Evolutionary conservation across 2,797 vertebrate species (phyloP).

Genomic region (Zenarchopterus dispar): DNA sequence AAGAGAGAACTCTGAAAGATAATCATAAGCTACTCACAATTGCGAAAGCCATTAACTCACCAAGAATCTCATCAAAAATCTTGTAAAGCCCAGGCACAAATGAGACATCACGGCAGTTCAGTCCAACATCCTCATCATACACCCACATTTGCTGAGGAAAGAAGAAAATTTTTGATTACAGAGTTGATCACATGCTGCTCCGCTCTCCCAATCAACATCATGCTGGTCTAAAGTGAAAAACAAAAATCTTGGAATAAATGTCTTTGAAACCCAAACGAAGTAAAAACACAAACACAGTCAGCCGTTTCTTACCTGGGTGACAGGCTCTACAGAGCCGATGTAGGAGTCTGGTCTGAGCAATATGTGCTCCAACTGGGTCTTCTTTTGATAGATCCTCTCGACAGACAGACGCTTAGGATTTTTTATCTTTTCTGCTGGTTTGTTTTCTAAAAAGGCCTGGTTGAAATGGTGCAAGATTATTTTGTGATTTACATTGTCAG

Average conservation of each 20-base stretch:
- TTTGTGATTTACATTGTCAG: neutral
- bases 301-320: constrained; percentile 87
- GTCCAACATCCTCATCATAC: constrained; percentile 88
- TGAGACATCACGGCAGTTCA: constrained; percentile 93
- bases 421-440: constrained; percentile 79
- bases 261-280: neutral
- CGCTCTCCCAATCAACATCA: neutral
- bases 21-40: neutral
- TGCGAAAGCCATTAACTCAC: constrained; percentile 76
- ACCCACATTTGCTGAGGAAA: constrained; percentile 96
- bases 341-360: constrained; percentile 97
- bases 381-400: constrained; percentile 98
- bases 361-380: constrained; percentile 98
- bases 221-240: neutral
- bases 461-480: neutral
- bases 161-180: constrained; percentile 14
- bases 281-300: neutral
- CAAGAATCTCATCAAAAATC: constrained; percentile 98
- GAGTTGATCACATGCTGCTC: neutral
- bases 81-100: constrained; percentile 99
- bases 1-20: accelerated
- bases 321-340: constrained; percentile 94
- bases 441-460: constrained; percentile 86
- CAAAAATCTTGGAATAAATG: neutral
- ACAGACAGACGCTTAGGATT: constrained; percentile 87